phyloP scores from a whole-genome alignment of 2,888 invertebrate genomes.

The Drosophila aldrichi region DNA sequence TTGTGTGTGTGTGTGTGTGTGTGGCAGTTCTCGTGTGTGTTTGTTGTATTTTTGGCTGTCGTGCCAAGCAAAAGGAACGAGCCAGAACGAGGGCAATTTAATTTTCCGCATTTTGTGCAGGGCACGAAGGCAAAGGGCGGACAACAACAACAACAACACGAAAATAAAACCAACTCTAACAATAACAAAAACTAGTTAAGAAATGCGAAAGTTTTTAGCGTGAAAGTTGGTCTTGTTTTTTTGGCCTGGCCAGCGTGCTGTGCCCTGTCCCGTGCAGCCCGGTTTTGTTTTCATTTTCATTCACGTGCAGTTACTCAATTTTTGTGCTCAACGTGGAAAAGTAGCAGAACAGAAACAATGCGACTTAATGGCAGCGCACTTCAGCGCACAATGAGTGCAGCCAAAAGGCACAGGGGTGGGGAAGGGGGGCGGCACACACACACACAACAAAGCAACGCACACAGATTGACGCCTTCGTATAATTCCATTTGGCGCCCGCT shows the following conservation, averaged over 20 bases:
- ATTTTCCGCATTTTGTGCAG: conserved; percentile 76
- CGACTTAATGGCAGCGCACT: conserved; percentile 70
- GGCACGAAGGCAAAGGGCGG: conserved; percentile 39
- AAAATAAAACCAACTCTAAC: conserved; percentile 57
- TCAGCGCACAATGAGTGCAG: conserved; percentile 52
- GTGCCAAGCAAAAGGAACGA: conserved; percentile 23
- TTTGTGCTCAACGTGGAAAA: conserved; percentile 62
- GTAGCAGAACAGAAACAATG: conserved; percentile 67
- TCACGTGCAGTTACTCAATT: conserved; percentile 80
- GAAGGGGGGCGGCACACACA: no score
- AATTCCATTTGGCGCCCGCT: conserved; percentile 69
- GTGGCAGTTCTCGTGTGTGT: conserved; percentile 13
- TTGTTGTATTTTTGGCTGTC: conserved; percentile 33
- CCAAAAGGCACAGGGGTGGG: conserved; percentile 45
- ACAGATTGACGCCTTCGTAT: conserved; percentile 69
- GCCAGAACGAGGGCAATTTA: conserved; percentile 71
- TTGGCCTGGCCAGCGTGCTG: conserved; percentile 17
- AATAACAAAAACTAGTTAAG: conserved; percentile 82
- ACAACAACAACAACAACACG: conserved; percentile 6
- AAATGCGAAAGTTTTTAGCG: conserved; percentile 81
- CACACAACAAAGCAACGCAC: conserved; percentile 13
- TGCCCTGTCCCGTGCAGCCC: background rate
- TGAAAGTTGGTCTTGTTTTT: conserved; percentile 67
- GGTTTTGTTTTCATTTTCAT: conserved; percentile 77
- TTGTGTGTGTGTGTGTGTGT: conserved; percentile 48